These are phyloP conservation scores for Ormyrus thymus DNA, from an alignment of 2,888 invertebrate species.

Conservation along the genomic window DNA sequence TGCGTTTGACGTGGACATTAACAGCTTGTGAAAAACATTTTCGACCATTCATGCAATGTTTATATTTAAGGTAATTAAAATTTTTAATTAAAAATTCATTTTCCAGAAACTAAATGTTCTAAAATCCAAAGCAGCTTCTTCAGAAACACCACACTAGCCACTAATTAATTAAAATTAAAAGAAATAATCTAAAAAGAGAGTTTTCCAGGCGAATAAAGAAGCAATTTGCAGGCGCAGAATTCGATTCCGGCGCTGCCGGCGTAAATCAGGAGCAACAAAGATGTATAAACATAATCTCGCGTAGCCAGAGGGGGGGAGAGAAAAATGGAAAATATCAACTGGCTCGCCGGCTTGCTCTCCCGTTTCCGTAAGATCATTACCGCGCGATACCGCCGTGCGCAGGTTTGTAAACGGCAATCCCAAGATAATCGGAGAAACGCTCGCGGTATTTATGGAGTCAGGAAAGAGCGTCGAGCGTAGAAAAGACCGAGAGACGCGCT, in stretches of 20 bases:
- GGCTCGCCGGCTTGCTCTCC: constrained; percentile 1
- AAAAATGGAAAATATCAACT: constrained; percentile 34
- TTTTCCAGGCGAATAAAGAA: not conserved
- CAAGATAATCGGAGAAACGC: constrained; percentile 60
- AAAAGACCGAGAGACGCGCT: constrained; percentile 4
- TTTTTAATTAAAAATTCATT: not conserved
- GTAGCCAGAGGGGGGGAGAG: not conserved
- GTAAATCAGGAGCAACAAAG: constrained; percentile 45
- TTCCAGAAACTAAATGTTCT: not conserved
- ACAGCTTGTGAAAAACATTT: too few species aligned
- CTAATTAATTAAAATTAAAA: too few species aligned
- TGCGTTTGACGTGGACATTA: too few species aligned
- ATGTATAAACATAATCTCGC: constrained; percentile 34
- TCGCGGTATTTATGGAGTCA: constrained; percentile 61
- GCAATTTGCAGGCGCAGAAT: constrained; percentile 8
- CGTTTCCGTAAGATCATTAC: constrained; percentile 57
- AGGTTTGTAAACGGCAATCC: constrained; percentile 60
- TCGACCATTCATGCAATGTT: too few species aligned
- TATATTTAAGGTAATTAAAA: not conserved
- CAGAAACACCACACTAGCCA: too few species aligned
- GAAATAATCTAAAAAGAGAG: not conserved
- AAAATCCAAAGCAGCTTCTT: too few species aligned
- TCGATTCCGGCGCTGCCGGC: not conserved
- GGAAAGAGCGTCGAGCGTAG: constrained; percentile 50
- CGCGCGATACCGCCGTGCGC: constrained; percentile 55